phyloP scores from a whole-genome alignment of 2,113 vertebrate genomes.

The Chionodraco myersi region DNA sequence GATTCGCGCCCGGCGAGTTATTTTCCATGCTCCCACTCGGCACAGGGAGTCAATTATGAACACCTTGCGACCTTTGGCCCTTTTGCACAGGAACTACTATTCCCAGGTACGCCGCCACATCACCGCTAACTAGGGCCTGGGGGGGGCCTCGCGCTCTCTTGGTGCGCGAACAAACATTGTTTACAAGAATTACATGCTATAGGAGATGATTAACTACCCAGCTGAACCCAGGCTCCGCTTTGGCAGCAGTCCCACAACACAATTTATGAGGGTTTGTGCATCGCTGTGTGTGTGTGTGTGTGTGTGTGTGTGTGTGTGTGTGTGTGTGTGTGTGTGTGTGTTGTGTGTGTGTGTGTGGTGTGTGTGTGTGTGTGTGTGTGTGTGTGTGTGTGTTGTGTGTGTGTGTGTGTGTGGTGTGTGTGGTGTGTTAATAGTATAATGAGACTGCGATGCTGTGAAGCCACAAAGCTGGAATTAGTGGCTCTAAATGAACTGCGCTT shows the following conservation, averaged over 20 bases:
- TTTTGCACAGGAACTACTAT: constrained; percentile 49
- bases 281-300: constrained; percentile 6
- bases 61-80: constrained; percentile 72
- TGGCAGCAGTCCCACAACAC: constrained; percentile 61
- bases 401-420: constrained; percentile 14
- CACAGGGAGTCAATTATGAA: constrained; percentile 66
- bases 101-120: constrained; percentile 51
- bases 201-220: constrained; percentile 76
- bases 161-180: constrained; percentile 64
- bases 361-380: constrained; percentile 20
- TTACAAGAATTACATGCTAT: constrained; percentile 71
- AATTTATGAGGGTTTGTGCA: constrained; percentile 64
- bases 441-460: constrained; percentile 60
- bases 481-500: constrained; percentile 68
- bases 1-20: constrained; percentile 29
- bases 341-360: no score
- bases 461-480: constrained; percentile 70
- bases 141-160: constrained; percentile 29
- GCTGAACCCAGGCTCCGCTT: constrained; percentile 57
- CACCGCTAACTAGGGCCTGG: constrained; percentile 48
- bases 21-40: constrained; percentile 41
- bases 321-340: neutral
- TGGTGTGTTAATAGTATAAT: constrained; percentile 65
- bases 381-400: constrained; percentile 4
- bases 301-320: neutral